Percentiles rank a stretch among this genome's conserved stretches.
Evolutionary conservation across 1,140 invertebrate species (phyloP).

Genomic region (Mactra quadrangularis): DNA sequence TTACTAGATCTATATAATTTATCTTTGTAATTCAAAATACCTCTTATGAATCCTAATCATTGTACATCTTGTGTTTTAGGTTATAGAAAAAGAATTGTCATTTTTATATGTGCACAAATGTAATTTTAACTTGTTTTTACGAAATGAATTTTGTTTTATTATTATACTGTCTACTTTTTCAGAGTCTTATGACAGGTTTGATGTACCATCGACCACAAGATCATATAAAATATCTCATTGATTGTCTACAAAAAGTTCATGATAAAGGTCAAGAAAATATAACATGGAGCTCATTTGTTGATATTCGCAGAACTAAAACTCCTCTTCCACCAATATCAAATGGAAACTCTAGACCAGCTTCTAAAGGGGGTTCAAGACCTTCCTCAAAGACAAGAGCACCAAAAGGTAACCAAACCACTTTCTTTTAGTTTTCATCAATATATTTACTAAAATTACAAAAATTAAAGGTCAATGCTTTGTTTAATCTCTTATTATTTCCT

Average conservation of each 20-base stretch:
- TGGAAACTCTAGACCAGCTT: conserved; percentile 66
- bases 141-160: no score
- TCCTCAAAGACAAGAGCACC: conserved; percentile 51
- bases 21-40: no score
- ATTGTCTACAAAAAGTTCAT: conserved; percentile 80
- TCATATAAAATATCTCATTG: conserved; percentile 82
- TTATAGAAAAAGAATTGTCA: no score
- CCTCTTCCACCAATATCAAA: conserved; percentile 80
- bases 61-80: no score
- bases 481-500: not conserved
- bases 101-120: no score
- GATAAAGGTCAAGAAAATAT: conserved; percentile 75
- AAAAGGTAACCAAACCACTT: conserved; percentile 27
- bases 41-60: no score
- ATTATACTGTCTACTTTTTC: no score
- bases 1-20: no score
- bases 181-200: conserved; percentile 83
- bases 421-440: not conserved
- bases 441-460: no score
- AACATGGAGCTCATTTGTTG: conserved; percentile 81
- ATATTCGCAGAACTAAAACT: conserved; percentile 75
- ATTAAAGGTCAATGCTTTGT: no score
- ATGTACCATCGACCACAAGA: conserved; percentile 83
- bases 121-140: no score
- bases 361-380: conserved; percentile 59